Percentiles rank a stretch among this genome's conserved stretches.
phyloP scores from a whole-genome alignment of 2,797 vertebrate genomes.

The Hirundo rustica region DNA sequence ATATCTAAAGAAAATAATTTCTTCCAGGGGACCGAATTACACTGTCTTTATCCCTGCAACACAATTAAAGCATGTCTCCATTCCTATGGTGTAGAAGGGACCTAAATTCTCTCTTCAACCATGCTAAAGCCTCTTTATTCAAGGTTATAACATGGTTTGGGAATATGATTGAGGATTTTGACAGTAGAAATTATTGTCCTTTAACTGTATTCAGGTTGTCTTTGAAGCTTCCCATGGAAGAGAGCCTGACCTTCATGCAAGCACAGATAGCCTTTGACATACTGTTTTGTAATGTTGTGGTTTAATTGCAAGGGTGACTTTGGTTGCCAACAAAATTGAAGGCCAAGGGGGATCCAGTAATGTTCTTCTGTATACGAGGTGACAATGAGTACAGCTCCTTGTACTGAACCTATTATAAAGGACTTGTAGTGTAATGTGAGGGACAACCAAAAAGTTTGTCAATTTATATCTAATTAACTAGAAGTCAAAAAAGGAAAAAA shows the following conservation, averaged over 20 bases:
- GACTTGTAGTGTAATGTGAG: neutral
- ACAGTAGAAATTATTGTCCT: conserved; percentile 30
- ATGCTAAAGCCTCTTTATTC: conserved; percentile 54
- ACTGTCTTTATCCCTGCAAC: conserved; percentile 40
- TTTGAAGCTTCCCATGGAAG: conserved; percentile 15
- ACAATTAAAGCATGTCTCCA: conserved; percentile 40
- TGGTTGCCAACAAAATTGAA: neutral
- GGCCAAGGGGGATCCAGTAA: neutral
- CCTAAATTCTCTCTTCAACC: conserved; percentile 35
- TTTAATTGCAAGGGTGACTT: conserved; percentile 33
- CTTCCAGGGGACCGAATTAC: conserved; percentile 32
- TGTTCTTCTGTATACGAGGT: neutral
- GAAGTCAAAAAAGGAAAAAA: neutral
- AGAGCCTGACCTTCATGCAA: conserved; percentile 5
- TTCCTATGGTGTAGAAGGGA: neutral
- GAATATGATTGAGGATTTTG: conserved; percentile 38
- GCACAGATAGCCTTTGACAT: neutral
- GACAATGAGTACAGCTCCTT: neutral
- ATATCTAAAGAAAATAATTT: conserved; percentile 37
- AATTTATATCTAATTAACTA: neutral
- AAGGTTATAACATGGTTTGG: conserved; percentile 46
- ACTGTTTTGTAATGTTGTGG: neutral
- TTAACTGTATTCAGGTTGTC: neutral
- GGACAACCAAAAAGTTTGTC: neutral
- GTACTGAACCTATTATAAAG: neutral